These are phyloP conservation scores for Rhinoptilus africanus DNA, from an alignment of 2,113 vertebrate species.

Conservation along the genomic window DNA sequence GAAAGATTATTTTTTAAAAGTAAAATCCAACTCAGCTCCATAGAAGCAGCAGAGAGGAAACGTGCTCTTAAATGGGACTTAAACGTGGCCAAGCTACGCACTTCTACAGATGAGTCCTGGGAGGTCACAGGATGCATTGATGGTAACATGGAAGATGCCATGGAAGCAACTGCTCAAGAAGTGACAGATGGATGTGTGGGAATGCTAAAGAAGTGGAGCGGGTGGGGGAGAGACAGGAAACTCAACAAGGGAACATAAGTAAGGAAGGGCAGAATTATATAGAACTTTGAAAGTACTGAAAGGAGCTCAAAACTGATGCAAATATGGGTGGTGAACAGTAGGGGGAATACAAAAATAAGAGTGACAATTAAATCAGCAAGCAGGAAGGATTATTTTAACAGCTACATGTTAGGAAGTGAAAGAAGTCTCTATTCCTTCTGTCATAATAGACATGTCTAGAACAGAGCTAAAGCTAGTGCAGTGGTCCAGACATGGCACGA, in stretches of 20 bases:
- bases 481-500: background rate
- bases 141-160: conserved; percentile 11
- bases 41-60: background rate
- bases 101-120: background rate
- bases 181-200: conserved; percentile 62
- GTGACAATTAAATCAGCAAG: conserved; percentile 63
- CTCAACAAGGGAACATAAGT: conserved; percentile 21
- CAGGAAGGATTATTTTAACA: conserved; percentile 60
- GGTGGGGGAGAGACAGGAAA: conserved; percentile 61
- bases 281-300: conserved; percentile 42
- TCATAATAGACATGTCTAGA: conserved; percentile 46
- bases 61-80: background rate
- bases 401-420: conserved; percentile 33
- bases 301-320: conserved; percentile 42
- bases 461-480: background rate
- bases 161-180: conserved; percentile 42
- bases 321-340: conserved; percentile 55
- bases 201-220: conserved; percentile 45
- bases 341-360: conserved; percentile 59
- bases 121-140: background rate
- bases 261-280: conserved; percentile 51
- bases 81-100: background rate
- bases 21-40: background rate
- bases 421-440: conserved; percentile 45
- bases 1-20: background rate